Evolutionary conservation across 2,888 invertebrate species (phyloP), one percentile per base, ranked within the genome.

Genomic region (Callimorpha dominula): DNA sequence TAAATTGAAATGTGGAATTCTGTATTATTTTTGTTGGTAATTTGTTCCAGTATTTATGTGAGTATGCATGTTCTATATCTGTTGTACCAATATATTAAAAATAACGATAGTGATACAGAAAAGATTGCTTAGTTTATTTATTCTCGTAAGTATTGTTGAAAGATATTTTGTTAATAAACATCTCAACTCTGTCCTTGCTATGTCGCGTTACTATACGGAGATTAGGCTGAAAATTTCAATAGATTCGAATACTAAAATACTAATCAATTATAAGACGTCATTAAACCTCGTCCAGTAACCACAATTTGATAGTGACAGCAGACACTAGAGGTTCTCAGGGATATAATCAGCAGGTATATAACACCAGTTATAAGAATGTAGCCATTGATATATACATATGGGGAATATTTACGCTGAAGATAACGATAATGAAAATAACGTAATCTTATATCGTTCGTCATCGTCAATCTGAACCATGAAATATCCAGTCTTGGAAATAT

Each of bases 31-130:
- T 40, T 81, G 8, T 70, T 80, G 7, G 69, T 75, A 66, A 42
- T 85, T 46, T 79, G 79, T 60, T 70, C 75, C 43, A 74, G 78
- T 72, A 73, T 69, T 40, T 78, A 73, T 62, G 87, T 87, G 76
- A 85, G 85, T 86, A 72, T 63, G 42, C 40, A 15, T 65, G 52
- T 67, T 46, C 17, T 60, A 17, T 14, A 15, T n/a, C 17, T 40
- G 31, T 31, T 31, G 31, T 31, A 57, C 6, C 12, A 52, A 49
- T 57, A 64, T 17, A 12, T 2, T 14, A 0, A 11, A 31, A 31
- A 60, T 60, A 31, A 14, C 7, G 60, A 31, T 31, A 60, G 57
- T 52, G 8, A 52, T 1, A 50, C 0, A 4, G 4, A 15, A 50
- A 50, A 3, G 1, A 50, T 50, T 2, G 50, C n/a, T 9, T 31